Conservation (phyloP, 2,888 invertebrate genomes). For the Smittia aterrima region DNA sequence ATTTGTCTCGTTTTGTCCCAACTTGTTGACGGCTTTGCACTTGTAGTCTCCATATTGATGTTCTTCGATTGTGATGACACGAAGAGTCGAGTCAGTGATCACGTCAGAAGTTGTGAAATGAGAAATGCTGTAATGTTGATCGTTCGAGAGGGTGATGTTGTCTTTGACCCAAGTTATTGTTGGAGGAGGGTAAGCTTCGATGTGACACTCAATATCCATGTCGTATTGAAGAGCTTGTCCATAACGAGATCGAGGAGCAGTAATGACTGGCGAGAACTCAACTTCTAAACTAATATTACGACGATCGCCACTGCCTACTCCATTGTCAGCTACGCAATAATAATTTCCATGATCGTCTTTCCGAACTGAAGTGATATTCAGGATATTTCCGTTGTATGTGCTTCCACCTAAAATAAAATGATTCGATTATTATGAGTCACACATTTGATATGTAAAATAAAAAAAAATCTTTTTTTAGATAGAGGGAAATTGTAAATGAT, state of each 20-base stretch:
- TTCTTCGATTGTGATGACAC: slow-evolving; percentile 87
- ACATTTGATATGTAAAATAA: too few species aligned
- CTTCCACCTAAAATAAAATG: slow-evolving; percentile 50
- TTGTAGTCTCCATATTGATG: slow-evolving; percentile 81
- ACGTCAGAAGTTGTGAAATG: slow-evolving; percentile 90
- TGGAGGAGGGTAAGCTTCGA: slow-evolving; percentile 92
- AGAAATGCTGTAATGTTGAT: slow-evolving; percentile 87
- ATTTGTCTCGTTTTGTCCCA: slow-evolving; percentile 74
- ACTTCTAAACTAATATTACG: slow-evolving; percentile 87
- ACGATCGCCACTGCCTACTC: slow-evolving; percentile 79
- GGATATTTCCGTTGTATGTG: slow-evolving; percentile 68
- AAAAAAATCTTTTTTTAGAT: not conserved
- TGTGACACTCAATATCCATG: slow-evolving; percentile 91
- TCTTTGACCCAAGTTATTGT: slow-evolving; percentile 90
- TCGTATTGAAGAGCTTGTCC: slow-evolving; percentile 88
- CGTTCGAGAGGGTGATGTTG: slow-evolving; percentile 75
- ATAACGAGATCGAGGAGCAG: slow-evolving; percentile 76
- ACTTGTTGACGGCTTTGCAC: slow-evolving; percentile 85
- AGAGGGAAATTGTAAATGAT: too few species aligned
- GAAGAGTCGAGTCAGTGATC: slow-evolving; percentile 84
- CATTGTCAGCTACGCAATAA: slow-evolving; percentile 89
- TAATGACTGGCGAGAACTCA: slow-evolving; percentile 84
- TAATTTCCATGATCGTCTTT: slow-evolving; percentile 92
- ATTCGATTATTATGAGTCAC: too few species aligned
- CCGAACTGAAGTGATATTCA: slow-evolving; percentile 73